Base-by-base conservation (phyloP, 2,113 vertebrate genomes). In the Aepyceros melampus region DNA sequence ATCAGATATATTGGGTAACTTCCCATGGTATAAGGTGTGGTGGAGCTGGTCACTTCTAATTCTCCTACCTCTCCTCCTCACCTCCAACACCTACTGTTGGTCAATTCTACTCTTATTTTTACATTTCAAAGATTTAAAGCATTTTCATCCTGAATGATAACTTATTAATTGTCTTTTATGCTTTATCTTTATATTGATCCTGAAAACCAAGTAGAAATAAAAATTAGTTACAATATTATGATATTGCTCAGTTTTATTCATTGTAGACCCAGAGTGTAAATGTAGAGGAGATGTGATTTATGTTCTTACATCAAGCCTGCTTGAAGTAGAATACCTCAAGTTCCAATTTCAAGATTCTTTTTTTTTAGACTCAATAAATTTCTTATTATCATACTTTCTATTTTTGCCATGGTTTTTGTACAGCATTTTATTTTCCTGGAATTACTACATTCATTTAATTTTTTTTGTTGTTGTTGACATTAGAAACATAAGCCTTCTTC, bases 281-380 rank as follows among this genome's bases (percentile, higher is more conserved):
- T 56, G 14, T 15, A 49, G 19, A 76, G 8, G 29, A 67, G 15
- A 87, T 53, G 5, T 49, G 90, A 78, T 89, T 56, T 67, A 43
- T 36, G 12, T 40, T 94, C 81, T 91, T 92, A 87, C 87, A 74
- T 40, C 40, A 83, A 58, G 19, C 74, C 64, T 95, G 14, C 15
- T 49, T 83, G 19, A 89, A 93, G 29, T 45, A 95, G 49, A 87
- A 14, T 92, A 92, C 64, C 91, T 94, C 67, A 95, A 43, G 16
- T 95, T 97, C 21, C 71, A 91, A 81, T 23, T 84, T 87, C 7
- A 91, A 96, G 43, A 45, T 64, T 93, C 27, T 85, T 71, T 81
- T 74, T 74, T 64, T n/a, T 96, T 49, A 76, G 58, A 56, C 36
- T 91, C 40, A 49, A 60, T 62, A 74, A 56, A 85, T 74, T 81